phyloP scores from a whole-genome alignment of 2,888 invertebrate genomes.

The Chloroclysta siterata region DNA sequence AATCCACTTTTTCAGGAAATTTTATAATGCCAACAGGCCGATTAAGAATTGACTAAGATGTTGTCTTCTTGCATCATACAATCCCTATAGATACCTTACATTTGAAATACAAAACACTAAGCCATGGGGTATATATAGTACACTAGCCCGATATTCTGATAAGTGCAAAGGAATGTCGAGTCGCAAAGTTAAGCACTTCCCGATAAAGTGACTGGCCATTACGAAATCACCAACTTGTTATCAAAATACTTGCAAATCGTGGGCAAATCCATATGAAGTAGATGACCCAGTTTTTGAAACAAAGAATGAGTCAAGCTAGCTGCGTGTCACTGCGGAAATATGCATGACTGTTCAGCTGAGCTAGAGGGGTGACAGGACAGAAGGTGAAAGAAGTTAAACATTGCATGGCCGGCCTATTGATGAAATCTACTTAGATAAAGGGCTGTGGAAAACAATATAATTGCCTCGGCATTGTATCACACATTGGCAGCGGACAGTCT shows the following conservation, averaged over 20 bases:
- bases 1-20: slow-evolving; percentile 50
- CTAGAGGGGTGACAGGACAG: slow-evolving; percentile 18
- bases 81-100: background rate
- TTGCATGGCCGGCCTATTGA: background rate
- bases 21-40: slow-evolving; percentile 31
- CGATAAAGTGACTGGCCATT: slow-evolving; percentile 19
- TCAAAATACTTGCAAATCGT: slow-evolving; percentile 38
- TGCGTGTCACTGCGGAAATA: slow-evolving; percentile 63
- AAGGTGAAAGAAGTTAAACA: slow-evolving; percentile 8
- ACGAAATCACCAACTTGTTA: slow-evolving; percentile 33
- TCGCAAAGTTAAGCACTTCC: slow-evolving; percentile 7
- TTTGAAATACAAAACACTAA: background rate
- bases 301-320: slow-evolving; percentile 72
- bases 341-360: slow-evolving; percentile 45
- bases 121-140: too few species aligned
- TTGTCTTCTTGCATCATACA: slow-evolving; percentile 30
- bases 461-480: too few species aligned
- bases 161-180: slow-evolving; percentile 7
- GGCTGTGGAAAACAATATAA: too few species aligned
- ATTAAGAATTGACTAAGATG: slow-evolving; percentile 32
- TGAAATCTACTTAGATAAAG: background rate
- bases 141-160: background rate
- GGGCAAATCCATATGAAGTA: slow-evolving; percentile 65
- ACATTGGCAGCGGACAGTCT: too few species aligned
- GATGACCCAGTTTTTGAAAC: slow-evolving; percentile 72